Base-by-base conservation (phyloP, 2,797 vertebrate species). In the Philypnodon macrostomus region DNA sequence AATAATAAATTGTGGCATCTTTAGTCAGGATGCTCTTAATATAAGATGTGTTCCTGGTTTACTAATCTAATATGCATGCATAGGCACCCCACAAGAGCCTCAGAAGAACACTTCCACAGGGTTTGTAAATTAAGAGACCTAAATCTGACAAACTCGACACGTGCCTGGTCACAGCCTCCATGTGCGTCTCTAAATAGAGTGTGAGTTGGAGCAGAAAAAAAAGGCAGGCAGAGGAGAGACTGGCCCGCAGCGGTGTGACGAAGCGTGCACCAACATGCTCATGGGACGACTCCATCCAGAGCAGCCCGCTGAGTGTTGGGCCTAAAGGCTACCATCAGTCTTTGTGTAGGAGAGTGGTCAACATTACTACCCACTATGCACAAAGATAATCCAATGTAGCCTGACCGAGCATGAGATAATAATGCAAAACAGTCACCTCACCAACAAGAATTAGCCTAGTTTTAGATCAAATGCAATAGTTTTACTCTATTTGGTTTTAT, bases 171-270 rank as follows among this genome's bases (percentile, higher is more conserved):
- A 53, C 27, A 14, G 69, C 47, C 35, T 57, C 62, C 83, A 81
- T 73, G 81, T 79, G 81, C 41, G 17, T 73, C 77, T 81, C 46
- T 55, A 80, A 80, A 85, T 81, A 87, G 67, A 71, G 76, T 58
- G 11, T 0, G 46, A 41, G 30, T 40, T 33, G 32, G 32, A 33
- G 32, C 32, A 30, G 41, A 16, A 44, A 27, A 30, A 30, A 12
- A 30, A 5, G 24, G 6, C 12, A 60, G 72, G 47, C 54, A 52
- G 18, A 17, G 52, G 40, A 1, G 2, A 31, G 59, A 65, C 24
- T 45, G 7, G 64, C 69, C 75, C 53, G 53, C 45, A 10, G 80
- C 38, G 41, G 36, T 66, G 42, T 49, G 51, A 68, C 53, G 37
- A 35, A 62, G 58, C 75, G 44, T 37, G 77, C 55, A 58, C 48